phyloP scores from a whole-genome alignment of 2,888 invertebrate genomes.

The Schizaphis graminum region DNA sequence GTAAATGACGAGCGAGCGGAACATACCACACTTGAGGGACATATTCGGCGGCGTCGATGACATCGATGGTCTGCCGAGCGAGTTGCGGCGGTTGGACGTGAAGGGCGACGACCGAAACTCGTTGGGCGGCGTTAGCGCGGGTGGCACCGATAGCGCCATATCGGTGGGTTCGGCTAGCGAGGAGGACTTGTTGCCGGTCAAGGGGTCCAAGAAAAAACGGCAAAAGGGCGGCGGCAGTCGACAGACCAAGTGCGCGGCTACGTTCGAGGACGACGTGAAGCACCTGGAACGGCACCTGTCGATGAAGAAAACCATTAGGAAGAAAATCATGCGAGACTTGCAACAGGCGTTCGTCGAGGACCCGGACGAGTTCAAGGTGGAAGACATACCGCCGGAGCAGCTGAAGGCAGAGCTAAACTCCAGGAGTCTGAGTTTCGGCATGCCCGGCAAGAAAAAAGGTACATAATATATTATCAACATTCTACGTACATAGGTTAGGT shows the following conservation, averaged over 20 bases:
- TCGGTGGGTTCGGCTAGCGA: conserved; percentile 72
- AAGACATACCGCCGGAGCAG: conserved; percentile 78
- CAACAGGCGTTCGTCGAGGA: conserved; percentile 82
- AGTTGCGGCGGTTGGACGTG: conserved; percentile 52
- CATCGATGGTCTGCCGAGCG: conserved; percentile 57
- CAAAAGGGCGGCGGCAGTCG: conserved; percentile 71
- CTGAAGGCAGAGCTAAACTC: conserved; percentile 79
- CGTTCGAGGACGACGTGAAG: conserved; percentile 79
- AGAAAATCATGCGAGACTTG: conserved; percentile 87
- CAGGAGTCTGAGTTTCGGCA: conserved; percentile 77
- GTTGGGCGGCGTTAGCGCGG: conserved; percentile 70
- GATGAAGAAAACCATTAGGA: conserved; percentile 89
- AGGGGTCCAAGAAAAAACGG: conserved; percentile 69
- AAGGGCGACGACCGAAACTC: conserved; percentile 72
- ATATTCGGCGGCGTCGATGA: conserved; percentile 76
- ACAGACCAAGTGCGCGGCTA: conserved; percentile 77
- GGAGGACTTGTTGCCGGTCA: conserved; percentile 70
- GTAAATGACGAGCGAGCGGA: conserved; percentile 77
- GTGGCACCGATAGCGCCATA: conserved; percentile 72
- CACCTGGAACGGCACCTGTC: conserved; percentile 85
- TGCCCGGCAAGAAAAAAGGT: conserved; percentile 72
- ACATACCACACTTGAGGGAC: conserved; percentile 83
- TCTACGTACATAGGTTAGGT: too few species aligned
- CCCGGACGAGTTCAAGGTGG: conserved; percentile 80
- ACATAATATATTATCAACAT: conserved; percentile 70